Conservation (phyloP, 2,113 vertebrate species). For the Loxodonta africana region DNA sequence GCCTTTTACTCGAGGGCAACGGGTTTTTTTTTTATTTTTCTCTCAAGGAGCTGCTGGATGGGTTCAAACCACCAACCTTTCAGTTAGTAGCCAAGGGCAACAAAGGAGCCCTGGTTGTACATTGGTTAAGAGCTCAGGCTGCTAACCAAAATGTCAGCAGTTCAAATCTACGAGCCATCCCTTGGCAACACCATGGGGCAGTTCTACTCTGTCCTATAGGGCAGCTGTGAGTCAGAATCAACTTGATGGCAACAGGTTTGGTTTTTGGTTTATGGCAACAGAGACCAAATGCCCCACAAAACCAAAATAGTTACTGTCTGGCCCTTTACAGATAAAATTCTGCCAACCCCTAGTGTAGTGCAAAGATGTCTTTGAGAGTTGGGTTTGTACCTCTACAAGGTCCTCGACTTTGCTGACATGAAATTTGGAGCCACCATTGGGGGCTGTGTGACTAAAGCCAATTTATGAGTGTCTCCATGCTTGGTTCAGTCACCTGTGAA, state of each 20-base stretch:
- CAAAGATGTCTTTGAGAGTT: neutral
- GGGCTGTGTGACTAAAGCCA: neutral
- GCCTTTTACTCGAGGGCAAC: neutral
- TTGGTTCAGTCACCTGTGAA: neutral
- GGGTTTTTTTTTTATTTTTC: neutral
- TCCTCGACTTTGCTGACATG: rapidly evolving
- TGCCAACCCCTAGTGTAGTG: rapidly evolving
- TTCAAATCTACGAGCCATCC: too few relatives aligned
- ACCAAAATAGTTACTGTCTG: neutral
- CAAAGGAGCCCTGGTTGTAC: neutral
- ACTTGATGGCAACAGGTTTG: too few relatives aligned
- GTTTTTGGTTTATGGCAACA: neutral
- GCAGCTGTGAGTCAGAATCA: too few relatives aligned
- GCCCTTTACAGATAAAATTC: neutral
- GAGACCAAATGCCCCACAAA: neutral
- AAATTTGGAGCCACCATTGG: neutral
- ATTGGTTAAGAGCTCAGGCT: too few relatives aligned
- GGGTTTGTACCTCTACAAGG: neutral
- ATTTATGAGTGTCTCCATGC: rapidly evolving
- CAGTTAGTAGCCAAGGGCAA: neutral
- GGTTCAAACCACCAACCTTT: neutral
- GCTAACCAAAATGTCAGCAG: too few relatives aligned
- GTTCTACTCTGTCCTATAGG: too few relatives aligned
- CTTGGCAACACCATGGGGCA: too few relatives aligned
- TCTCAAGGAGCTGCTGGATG: neutral